Conservation (phyloP, 2,888 invertebrate genomes). For the Matsumyia berberina region DNA sequence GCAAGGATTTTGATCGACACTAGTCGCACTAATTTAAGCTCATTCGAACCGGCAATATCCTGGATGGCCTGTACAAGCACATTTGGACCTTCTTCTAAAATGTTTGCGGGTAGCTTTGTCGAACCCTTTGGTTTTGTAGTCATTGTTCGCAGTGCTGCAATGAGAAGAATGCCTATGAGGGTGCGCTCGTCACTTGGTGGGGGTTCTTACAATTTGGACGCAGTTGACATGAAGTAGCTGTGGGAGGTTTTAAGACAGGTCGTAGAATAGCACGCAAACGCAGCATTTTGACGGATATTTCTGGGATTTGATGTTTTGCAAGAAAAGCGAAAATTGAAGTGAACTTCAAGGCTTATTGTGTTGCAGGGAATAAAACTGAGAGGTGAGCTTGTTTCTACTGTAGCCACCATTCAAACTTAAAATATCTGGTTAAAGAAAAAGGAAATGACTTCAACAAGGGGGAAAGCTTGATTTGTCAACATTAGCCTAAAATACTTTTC, state of each 20-base stretch:
- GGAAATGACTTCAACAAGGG: too few relatives aligned
- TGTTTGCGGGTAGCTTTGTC: neutral
- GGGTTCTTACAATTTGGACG: too few relatives aligned
- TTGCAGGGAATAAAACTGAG: neutral
- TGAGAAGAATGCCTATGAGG: too few relatives aligned
- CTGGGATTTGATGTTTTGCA: neutral
- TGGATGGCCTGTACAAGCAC: neutral
- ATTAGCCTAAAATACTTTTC: too few relatives aligned
- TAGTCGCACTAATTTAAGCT: constrained; percentile 8
- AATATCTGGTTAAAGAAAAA: too few relatives aligned
- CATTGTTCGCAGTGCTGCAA: too few relatives aligned
- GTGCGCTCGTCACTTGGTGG: too few relatives aligned
- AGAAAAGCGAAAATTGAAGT: neutral
- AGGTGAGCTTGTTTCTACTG: too few relatives aligned
- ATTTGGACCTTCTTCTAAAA: neutral
- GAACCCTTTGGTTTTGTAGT: too few relatives aligned
- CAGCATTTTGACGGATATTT: neutral
- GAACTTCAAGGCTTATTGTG: neutral
- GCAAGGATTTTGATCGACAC: neutral
- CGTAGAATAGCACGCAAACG: neutral
- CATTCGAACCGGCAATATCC: constrained; percentile 4
- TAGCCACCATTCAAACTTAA: too few relatives aligned
- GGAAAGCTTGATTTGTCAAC: too few relatives aligned
- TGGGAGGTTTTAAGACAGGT: neutral
- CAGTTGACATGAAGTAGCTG: too few relatives aligned